phyloP scores from a whole-genome alignment of 2,113 vertebrate genomes.

The Sigmodon hispidus region DNA sequence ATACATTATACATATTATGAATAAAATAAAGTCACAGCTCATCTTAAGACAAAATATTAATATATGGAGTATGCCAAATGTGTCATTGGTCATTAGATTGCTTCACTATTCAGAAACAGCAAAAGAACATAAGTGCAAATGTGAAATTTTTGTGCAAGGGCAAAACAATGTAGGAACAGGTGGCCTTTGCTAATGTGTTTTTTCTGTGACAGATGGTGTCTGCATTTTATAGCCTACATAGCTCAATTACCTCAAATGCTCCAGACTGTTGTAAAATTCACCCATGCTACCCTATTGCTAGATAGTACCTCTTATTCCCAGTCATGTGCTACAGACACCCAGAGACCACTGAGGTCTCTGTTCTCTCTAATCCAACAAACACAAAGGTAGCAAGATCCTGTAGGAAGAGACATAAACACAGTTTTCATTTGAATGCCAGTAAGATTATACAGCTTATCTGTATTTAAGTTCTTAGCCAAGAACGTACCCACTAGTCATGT shows the following conservation, averaged over 20 bases:
- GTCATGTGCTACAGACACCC: neutral
- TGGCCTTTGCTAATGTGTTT: conserved; percentile 21
- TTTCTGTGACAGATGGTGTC: conserved; percentile 30
- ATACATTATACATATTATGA: neutral
- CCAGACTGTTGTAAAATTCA: neutral
- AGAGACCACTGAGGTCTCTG: neutral
- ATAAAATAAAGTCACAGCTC: conserved; percentile 21
- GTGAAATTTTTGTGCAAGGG: neutral
- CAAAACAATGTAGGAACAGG: neutral
- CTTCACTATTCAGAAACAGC: neutral
- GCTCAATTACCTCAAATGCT: neutral
- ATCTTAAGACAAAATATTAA: neutral
- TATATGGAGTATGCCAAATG: neutral
- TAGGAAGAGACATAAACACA: neutral
- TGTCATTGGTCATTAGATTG: conserved; percentile 11
- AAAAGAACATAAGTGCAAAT: neutral
- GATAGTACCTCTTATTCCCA: neutral
- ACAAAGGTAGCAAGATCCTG: neutral
- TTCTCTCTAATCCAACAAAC: conserved; percentile 14
- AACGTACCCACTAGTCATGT: neutral
- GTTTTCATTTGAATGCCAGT: neutral
- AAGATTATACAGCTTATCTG: neutral
- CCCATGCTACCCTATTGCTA: neutral
- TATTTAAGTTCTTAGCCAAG: neutral
- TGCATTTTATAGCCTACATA: neutral